Evolutionary conservation across 1,140 invertebrate species (phyloP).

Genomic region (Lasioglossum albipes): DNA sequence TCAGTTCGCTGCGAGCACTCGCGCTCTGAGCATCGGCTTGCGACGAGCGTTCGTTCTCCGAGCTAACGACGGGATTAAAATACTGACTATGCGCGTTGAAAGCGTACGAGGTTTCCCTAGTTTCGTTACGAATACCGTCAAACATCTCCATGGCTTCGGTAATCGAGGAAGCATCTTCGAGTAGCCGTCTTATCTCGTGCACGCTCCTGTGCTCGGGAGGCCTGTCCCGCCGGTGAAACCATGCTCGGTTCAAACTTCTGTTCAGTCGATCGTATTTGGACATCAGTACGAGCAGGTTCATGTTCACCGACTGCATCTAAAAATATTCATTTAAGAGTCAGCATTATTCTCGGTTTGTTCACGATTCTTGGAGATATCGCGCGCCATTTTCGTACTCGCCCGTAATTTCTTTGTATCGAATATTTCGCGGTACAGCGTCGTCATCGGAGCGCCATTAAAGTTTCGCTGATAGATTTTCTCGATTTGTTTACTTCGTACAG

Average conservation of each 20-base stretch:
- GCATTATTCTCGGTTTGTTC: background rate
- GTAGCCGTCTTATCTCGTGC: background rate
- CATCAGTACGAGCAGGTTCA: constrained; percentile 60
- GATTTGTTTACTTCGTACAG: too few species aligned
- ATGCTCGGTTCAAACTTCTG: constrained; percentile 55
- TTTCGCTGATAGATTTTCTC: too few species aligned
- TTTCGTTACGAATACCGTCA: background rate
- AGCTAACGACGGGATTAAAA: background rate
- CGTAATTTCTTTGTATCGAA: background rate
- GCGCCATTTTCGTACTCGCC: too few species aligned
- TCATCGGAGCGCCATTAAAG: too few species aligned
- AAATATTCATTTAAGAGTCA: background rate
- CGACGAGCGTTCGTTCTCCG: background rate
- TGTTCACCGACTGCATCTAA: constrained; percentile 67
- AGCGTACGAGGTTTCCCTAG: background rate
- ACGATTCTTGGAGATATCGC: background rate
- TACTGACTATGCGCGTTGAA: background rate
- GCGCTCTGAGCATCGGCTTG: background rate
- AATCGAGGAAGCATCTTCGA: background rate
- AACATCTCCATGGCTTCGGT: background rate
- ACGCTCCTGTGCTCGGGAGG: background rate
- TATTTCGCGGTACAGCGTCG: too few species aligned
- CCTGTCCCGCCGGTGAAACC: background rate
- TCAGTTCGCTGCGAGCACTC: background rate
- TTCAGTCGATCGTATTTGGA: constrained; percentile 64